phyloP scores from a whole-genome alignment of 2,113 vertebrate species.

The Turnix velox region DNA sequence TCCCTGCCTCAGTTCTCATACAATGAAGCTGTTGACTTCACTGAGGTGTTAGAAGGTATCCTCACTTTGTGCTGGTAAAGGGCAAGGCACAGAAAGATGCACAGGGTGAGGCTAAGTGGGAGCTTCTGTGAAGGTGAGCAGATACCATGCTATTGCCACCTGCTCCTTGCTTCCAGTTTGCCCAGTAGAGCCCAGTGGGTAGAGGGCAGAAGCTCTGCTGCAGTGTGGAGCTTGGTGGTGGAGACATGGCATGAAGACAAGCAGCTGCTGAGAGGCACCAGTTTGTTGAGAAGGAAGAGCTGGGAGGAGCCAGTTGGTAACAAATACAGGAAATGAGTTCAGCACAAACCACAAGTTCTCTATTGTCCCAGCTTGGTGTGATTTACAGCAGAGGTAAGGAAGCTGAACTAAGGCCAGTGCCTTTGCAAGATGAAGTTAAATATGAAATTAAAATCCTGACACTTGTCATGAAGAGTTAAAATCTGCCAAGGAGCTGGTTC shows the following conservation, averaged over 20 bases:
- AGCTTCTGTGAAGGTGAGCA: too few relatives aligned
- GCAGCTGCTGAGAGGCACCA: not conserved
- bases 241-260: not conserved
- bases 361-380: constrained; percentile 7
- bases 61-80: not conserved
- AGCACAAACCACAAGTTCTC: constrained; percentile 54
- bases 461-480: not conserved
- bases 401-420: not conserved
- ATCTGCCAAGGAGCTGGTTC: fast-evolving
- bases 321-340: constrained; percentile 58
- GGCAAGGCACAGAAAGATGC: not conserved
- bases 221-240: fast-evolving
- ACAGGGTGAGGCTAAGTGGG: too few relatives aligned
- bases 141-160: fast-evolving
- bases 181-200: not conserved
- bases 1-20: not conserved
- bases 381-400: not conserved
- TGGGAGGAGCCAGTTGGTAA: not conserved
- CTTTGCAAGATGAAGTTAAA: not conserved
- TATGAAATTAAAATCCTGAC: not conserved
- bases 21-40: not conserved
- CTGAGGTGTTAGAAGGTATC: not conserved
- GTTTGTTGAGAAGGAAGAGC: not conserved
- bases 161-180: not conserved
- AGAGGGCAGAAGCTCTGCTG: not conserved